Evolutionary conservation across 2,888 invertebrate species (phyloP).

Genomic region (Syritta pipiens): DNA sequence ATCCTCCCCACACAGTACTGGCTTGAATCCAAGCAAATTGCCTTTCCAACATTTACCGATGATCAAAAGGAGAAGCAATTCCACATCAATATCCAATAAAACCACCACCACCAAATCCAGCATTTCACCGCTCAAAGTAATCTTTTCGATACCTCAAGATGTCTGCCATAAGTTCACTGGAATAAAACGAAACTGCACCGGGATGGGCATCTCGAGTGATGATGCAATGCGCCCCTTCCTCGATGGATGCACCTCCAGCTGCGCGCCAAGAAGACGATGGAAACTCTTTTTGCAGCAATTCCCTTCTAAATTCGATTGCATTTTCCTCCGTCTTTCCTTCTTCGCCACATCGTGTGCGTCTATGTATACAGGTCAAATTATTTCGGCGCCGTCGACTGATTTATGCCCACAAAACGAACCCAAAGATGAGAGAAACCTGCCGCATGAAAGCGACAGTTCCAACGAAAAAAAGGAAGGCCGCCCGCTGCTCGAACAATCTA

Average conservation of each 20-base stretch:
- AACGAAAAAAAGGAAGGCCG: conserved; percentile 34
- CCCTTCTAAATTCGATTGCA: conserved; percentile 23
- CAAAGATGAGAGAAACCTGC: conserved; percentile 34
- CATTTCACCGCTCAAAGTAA: neutral
- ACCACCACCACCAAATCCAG: neutral
- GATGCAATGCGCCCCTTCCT: conserved; percentile 22
- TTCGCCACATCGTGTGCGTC: neutral
- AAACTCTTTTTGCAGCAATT: conserved; percentile 11
- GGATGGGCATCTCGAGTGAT: neutral
- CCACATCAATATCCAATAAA: conserved; percentile 42
- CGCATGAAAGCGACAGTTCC: conserved; percentile 56
- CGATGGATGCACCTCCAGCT: conserved; percentile 48
- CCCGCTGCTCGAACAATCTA: conserved; percentile 37
- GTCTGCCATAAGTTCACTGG: conserved; percentile 23
- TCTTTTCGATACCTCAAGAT: neutral
- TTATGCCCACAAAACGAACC: conserved; percentile 17
- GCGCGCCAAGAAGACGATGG: conserved; percentile 2
- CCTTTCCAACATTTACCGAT: conserved; percentile 19
- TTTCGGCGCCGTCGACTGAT: conserved; percentile 56
- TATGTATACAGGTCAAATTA: conserved; percentile 35
- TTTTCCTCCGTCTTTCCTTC: neutral
- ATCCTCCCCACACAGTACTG: neutral
- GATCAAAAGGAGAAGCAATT: conserved; percentile 34
- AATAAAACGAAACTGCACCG: neutral
- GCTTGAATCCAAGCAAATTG: conserved; percentile 26